These are phyloP conservation scores for Ptyas mucosa DNA, from an alignment of 2,113 vertebrate species.

Conservation along the genomic window DNA sequence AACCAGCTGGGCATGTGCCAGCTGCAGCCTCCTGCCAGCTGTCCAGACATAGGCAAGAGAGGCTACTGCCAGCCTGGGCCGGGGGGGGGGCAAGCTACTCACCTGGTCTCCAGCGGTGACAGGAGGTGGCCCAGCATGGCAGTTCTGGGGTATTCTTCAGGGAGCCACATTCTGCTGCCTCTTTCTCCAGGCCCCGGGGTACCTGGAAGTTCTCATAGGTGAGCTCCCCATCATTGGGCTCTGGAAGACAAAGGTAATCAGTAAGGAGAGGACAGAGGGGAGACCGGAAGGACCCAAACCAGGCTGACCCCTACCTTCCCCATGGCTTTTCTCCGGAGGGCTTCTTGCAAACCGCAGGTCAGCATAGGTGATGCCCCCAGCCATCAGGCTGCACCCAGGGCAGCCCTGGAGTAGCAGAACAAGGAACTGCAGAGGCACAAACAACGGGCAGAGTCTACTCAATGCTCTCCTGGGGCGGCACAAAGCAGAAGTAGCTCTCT, in stretches of 20 bases:
- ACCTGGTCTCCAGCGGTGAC: not conserved
- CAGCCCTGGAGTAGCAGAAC: not conserved
- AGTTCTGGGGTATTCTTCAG: not conserved
- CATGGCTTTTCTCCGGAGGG: slow-evolving; percentile 34
- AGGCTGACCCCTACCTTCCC: not conserved
- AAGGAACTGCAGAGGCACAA: not conserved
- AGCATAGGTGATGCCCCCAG: slow-evolving; percentile 56
- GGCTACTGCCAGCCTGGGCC: not conserved
- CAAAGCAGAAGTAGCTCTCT: not conserved
- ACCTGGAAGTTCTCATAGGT: not conserved
- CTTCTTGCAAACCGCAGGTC: slow-evolving; percentile 57
- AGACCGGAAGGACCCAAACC: not conserved
- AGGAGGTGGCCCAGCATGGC: not conserved
- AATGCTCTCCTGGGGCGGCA: not conserved
- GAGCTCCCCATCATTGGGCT: not conserved
- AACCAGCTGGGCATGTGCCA: not conserved
- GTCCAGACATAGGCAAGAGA: not conserved
- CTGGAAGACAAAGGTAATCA: not conserved
- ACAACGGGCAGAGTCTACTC: fast-evolving
- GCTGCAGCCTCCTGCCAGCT: not conserved
- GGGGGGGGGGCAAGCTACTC: no score
- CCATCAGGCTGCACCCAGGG: slow-evolving; percentile 30
- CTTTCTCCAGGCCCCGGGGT: not conserved
- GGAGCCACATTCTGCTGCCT: not conserved
- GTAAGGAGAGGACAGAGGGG: not conserved